phyloP scores from a whole-genome alignment of 2,113 vertebrate genomes.

The Brachypodius melanocephalos region DNA sequence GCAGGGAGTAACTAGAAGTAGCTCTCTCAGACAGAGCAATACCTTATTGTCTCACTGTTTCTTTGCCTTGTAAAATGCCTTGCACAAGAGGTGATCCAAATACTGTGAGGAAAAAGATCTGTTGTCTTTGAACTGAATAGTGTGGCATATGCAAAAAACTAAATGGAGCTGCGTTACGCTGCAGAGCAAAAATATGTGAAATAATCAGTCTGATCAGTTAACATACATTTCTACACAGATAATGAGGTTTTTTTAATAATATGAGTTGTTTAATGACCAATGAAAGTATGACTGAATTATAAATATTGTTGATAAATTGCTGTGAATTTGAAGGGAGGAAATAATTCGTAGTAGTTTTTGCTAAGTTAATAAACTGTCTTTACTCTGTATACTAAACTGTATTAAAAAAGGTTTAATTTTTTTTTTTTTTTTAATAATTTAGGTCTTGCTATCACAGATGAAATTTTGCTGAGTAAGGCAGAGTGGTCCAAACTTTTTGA shows the following conservation, averaged over 20 bases:
- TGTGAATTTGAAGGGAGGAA: background rate
- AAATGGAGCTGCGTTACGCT: background rate
- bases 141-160: background rate
- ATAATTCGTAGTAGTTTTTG: background rate
- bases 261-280: background rate
- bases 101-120: background rate
- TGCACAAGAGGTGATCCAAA: background rate
- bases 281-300: background rate
- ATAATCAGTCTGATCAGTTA: background rate
- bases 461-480: conserved; percentile 90
- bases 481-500: conserved; percentile 95
- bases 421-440: conserved; percentile 74
- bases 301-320: background rate
- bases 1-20: background rate
- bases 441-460: conserved; percentile 89
- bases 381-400: background rate
- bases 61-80: background rate
- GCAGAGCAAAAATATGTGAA: background rate
- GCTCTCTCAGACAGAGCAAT: background rate
- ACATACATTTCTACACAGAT: background rate
- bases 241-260: background rate
- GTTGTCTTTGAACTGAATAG: background rate
- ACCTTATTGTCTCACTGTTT: background rate
- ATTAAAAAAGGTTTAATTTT: conserved; percentile 54
- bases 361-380: background rate